A percentile compares a stretch with the other conserved stretches of the same genome.
These are phyloP conservation scores for Thaumetopoea pityocampa DNA, from an alignment of 1,140 invertebrate genomes.

Conservation along the genomic window DNA sequence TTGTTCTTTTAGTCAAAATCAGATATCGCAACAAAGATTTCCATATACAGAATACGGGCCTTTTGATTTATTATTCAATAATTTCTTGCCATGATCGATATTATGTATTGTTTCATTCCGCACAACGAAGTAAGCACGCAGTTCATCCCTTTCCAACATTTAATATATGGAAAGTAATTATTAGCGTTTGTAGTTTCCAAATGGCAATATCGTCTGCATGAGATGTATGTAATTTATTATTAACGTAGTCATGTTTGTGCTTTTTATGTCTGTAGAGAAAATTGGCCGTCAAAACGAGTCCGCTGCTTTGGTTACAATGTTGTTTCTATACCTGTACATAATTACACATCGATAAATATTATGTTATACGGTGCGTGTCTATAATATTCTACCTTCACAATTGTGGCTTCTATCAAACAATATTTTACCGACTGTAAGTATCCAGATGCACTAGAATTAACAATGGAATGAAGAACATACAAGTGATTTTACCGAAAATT, in stretches of 20 bases:
- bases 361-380: conserved; percentile 1
- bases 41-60: conserved; percentile 10
- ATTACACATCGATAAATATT: conserved; percentile 23
- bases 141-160: conserved; percentile 28
- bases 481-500: too few species aligned
- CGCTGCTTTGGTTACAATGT: conserved; percentile 33
- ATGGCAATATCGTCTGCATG: conserved; percentile 35
- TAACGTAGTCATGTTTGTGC: conserved; percentile 46
- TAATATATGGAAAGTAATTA: conserved; percentile 41
- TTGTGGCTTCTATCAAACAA: conserved; percentile 13
- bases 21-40: conserved; percentile 10
- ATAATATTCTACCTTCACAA: too few species aligned
- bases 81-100: conserved; percentile 31
- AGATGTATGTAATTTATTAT: conserved; percentile 56
- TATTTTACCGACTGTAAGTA: conserved; percentile 12
- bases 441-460: too few species aligned
- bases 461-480: too few species aligned
- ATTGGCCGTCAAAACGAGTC: conserved; percentile 47
- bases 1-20: too few species aligned
- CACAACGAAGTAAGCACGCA: conserved; percentile 6
- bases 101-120: conserved; percentile 30
- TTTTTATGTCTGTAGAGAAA: conserved; percentile 52
- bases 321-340: conserved; percentile 19
- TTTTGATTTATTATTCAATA: conserved; percentile 37
- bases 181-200: conserved; percentile 46